A percentile compares a stretch with the other conserved stretches of the same genome.
phyloP scores from a whole-genome alignment of 2,888 invertebrate species.

The Ethmia dodecea region DNA sequence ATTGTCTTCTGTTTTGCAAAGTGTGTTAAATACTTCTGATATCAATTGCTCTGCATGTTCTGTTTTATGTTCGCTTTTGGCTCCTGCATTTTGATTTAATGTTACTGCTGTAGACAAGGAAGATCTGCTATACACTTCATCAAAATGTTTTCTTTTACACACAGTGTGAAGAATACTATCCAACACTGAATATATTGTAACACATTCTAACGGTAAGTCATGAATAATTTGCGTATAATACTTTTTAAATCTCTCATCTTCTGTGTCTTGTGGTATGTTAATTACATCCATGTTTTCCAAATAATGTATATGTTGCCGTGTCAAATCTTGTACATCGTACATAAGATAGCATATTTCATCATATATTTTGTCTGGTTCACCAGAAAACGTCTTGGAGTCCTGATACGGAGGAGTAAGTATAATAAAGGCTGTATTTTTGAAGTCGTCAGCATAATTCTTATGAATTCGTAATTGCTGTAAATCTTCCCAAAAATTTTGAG shows the following conservation, averaged over 20 bases:
- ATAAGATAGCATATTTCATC: constrained; percentile 68
- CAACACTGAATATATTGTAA: constrained; percentile 50
- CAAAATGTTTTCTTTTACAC: constrained; percentile 25
- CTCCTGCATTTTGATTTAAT: constrained; percentile 19
- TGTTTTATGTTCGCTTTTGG: constrained; percentile 26
- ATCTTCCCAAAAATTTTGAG: constrained; percentile 54
- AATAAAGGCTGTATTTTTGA: constrained; percentile 61
- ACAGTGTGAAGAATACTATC: constrained; percentile 50
- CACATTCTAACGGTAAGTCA: constrained; percentile 51
- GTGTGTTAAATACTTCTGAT: constrained; percentile 42
- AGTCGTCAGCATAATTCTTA: constrained; percentile 37
- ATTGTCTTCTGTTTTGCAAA: constrained; percentile 41
- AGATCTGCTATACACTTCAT: constrained; percentile 29
- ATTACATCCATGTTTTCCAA: constrained; percentile 62
- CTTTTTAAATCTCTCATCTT: constrained; percentile 23
- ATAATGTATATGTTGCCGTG: constrained; percentile 63
- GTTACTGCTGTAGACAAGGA: constrained; percentile 32
- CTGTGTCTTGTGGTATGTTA: constrained; percentile 35
- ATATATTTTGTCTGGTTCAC: constrained; percentile 59
- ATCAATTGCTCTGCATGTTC: constrained; percentile 44
- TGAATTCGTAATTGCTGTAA: constrained; percentile 50
- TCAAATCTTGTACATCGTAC: constrained; percentile 74
- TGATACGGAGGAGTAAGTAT: constrained; percentile 61
- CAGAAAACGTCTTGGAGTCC: constrained; percentile 40
- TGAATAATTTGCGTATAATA: constrained; percentile 35